Base-by-base conservation (phyloP, 2,113 vertebrate genomes). In the Rousettus leschenaultii region DNA sequence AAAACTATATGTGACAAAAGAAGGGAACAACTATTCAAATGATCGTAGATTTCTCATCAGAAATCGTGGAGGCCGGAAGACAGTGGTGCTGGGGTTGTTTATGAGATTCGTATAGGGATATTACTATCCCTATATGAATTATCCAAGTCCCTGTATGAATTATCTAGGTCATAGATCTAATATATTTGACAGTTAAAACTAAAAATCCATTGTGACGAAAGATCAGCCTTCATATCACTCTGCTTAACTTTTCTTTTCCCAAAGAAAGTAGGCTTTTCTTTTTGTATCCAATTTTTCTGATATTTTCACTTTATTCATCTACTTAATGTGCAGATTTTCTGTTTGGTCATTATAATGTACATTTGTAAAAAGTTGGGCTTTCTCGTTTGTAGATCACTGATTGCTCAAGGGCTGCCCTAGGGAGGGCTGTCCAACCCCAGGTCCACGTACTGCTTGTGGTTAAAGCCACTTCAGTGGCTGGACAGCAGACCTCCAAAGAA, bases 201-300 rank as follows among this genome's bases (percentile, higher is more conserved):
- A 57, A 57, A 57, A 9, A 22, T 57, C 55, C 55, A 57, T 57
- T 57, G 55, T 89, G 26, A 85, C 48, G 40, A 66, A 35, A 30
- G 48, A 79, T 80, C 57, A 66, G 11, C 24, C 22, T 59, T 89
- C 16, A 26, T 11, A 61, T 40, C 40, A 35, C 24, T 71, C 18
- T 93, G 83, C 18, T 87, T 78, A 19, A 33, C 26, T 79, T 68
- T 40, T 93, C 9, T 94, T 91, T 96, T 80, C n/a, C 38, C 12
- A 40, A 38, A 63, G 59, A 26, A 21, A 70, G 30, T 35, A 59
- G 2, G 28, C 4, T 92, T 85, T 85, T 53, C 55, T 93, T 78
- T 89, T 73, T 4, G 28, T 16, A 35, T 55, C 28, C 26, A 24
- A n/a, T 57, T 93, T 84, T 93, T 51, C 68, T 82, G 53, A 43